phyloP scores from a whole-genome alignment of 2,888 invertebrate genomes.

The Dinocampus coccinellae region DNA sequence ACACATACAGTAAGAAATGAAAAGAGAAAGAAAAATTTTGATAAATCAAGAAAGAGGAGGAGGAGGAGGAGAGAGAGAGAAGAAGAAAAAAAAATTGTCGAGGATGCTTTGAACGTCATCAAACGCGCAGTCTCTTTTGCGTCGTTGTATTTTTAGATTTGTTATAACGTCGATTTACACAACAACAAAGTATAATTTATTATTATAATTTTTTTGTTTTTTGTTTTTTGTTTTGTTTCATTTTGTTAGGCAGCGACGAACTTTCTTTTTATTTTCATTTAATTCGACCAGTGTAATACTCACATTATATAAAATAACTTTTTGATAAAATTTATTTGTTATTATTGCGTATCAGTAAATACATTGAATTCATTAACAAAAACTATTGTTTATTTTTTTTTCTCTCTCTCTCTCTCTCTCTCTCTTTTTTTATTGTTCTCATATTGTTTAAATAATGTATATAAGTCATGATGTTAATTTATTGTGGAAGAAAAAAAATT shows the following conservation, averaged over 20 bases:
- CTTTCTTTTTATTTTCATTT: not conserved
- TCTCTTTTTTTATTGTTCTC: no score
- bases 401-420: no score
- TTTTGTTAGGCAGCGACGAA: not conserved
- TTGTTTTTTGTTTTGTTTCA: constrained; percentile 1
- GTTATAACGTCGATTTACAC: constrained; percentile 15
- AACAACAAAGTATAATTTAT: constrained; percentile 8
- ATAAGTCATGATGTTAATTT: constrained; percentile 1
- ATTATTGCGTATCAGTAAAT: not conserved
- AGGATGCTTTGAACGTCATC: constrained; percentile 51
- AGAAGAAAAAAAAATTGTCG: constrained; percentile 49
- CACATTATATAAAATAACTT: not conserved
- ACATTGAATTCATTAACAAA: no score
- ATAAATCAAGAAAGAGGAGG: no score
- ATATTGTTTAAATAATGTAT: no score
- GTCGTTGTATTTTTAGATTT: constrained; percentile 28
- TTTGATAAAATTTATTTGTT: not conserved
- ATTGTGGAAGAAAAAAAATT: not conserved
- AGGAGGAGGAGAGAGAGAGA: no score
- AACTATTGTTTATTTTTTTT: no score
- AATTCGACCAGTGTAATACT: not conserved
- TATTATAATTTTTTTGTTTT: constrained; percentile 7
- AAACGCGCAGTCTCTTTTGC: constrained; percentile 24
- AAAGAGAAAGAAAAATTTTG: no score
- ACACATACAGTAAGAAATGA: no score